phyloP scores from a whole-genome alignment of 2,888 invertebrate species.

The Trissolcus japonicus region DNA sequence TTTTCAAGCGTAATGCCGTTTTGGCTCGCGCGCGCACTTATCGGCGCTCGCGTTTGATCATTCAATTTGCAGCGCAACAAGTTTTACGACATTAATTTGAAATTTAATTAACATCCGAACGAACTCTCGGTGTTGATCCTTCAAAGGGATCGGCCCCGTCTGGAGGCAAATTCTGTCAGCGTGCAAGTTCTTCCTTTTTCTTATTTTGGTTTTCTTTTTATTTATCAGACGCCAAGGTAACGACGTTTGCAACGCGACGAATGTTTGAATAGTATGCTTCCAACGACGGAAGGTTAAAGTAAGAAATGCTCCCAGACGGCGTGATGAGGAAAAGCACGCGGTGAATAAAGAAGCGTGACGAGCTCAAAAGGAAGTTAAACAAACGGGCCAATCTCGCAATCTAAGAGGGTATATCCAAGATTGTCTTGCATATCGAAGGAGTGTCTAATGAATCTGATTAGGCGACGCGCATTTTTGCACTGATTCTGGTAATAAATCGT shows the following conservation, averaged over 20 bases:
- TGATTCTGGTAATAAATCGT: conserved; percentile 43
- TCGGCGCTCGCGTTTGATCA: conserved; percentile 19
- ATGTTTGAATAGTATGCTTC: conserved; percentile 20
- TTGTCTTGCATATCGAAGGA: conserved; percentile 6
- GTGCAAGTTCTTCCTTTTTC: no score
- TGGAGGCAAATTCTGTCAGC: neutral
- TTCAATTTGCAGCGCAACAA: conserved; percentile 37
- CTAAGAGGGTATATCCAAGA: no score
- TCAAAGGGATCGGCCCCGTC: neutral
- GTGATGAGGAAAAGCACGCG: conserved; percentile 57
- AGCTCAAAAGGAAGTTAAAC: conserved; percentile 27
- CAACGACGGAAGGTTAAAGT: conserved; percentile 16
- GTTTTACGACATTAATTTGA: conserved; percentile 15
- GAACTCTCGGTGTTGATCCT: neutral
- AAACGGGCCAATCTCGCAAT: conserved; percentile 22
- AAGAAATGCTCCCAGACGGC: conserved; percentile 27
- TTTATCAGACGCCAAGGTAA: conserved; percentile 18
- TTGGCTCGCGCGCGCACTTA: conserved; percentile 6
- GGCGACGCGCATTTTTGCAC: conserved; percentile 27
- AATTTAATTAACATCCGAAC: conserved; percentile 17
- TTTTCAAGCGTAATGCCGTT: conserved; percentile 40
- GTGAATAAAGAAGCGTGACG: conserved; percentile 36
- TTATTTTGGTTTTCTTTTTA: neutral
- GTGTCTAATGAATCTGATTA: conserved; percentile 47
- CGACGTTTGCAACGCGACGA: conserved; percentile 22